Percentiles rank a stretch among this genome's conserved stretches.
Evolutionary conservation across 2,888 invertebrate genomes (phyloP).

Genomic region (Heliconius ethilla): DNA sequence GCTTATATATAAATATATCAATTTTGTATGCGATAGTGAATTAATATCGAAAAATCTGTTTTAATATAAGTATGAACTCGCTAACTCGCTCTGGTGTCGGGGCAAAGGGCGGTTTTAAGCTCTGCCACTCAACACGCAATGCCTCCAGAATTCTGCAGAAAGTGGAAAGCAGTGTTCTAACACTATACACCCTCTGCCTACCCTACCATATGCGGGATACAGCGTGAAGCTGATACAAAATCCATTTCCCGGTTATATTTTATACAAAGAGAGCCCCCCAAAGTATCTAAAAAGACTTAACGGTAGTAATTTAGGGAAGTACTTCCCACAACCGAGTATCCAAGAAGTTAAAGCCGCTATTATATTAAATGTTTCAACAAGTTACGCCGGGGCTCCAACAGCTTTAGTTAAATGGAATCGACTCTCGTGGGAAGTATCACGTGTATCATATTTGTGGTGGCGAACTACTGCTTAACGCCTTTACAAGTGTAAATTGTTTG

Average conservation of each 20-base stretch:
- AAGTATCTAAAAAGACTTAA: conserved; percentile 23
- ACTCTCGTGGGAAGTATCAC: conserved; percentile 35
- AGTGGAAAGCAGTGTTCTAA: accelerated
- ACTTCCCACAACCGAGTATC: conserved; percentile 22
- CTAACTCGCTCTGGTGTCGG: too few relatives aligned
- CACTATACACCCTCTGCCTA: background rate
- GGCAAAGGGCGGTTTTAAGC: too few relatives aligned
- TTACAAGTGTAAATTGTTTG: conserved; percentile 17
- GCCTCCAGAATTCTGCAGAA: too few relatives aligned
- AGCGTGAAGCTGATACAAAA: background rate
- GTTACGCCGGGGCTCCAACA: conserved; percentile 32
- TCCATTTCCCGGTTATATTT: background rate
- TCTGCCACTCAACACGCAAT: too few relatives aligned
- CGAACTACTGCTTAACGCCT: conserved; percentile 29
- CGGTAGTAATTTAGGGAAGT: conserved; percentile 22
- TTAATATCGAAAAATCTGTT: too few relatives aligned
- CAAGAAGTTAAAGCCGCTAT: conserved; percentile 32
- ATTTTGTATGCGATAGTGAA: background rate
- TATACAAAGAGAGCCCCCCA: background rate
- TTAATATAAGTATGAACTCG: too few relatives aligned
- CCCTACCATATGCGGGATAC: background rate
- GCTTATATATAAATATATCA: background rate
- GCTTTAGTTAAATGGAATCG: conserved; percentile 39
- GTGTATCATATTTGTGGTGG: conserved; percentile 32
- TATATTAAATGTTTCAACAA: conserved; percentile 40